Conservation (phyloP, 2,113 vertebrate species). For the Pogona vitticeps region DNA sequence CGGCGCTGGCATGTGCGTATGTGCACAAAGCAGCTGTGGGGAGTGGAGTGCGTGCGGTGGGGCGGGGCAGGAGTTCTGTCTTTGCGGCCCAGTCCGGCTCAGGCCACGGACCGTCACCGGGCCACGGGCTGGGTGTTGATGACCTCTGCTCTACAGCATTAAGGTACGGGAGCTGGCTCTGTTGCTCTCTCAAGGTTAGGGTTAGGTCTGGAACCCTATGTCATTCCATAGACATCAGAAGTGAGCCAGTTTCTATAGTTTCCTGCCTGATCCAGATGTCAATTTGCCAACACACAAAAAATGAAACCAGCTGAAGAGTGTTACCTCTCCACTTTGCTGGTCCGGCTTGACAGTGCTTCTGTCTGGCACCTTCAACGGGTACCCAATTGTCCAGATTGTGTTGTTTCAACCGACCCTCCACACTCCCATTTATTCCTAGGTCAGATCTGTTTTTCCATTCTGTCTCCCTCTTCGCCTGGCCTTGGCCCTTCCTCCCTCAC, state of each 20-base stretch:
- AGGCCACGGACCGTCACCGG: no score
- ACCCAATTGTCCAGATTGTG: neutral
- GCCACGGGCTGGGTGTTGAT: no score
- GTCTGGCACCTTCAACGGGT: neutral
- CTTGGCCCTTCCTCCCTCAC: no score
- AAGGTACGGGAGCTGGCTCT: neutral
- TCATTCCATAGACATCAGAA: neutral
- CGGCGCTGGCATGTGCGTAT: no score
- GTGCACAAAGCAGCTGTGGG: no score
- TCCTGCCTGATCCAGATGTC: constrained; percentile 52
- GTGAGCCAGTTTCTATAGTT: constrained; percentile 64
- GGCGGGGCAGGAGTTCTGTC: no score
- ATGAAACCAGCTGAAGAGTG: constrained; percentile 2
- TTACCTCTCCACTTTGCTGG: constrained; percentile 1
- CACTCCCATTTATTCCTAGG: neutral
- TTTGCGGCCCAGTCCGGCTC: no score
- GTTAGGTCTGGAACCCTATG: no score
- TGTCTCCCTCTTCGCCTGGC: no score
- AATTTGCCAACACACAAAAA: constrained; percentile 47
- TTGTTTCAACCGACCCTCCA: no score
- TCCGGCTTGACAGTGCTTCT: neutral
- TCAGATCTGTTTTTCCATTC: neutral
- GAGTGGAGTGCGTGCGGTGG: no score
- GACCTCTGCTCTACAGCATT: neutral
- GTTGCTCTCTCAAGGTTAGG: constrained; percentile 7